phyloP scores from a whole-genome alignment of 2,888 invertebrate genomes.

The Euzetes globulus region DNA sequence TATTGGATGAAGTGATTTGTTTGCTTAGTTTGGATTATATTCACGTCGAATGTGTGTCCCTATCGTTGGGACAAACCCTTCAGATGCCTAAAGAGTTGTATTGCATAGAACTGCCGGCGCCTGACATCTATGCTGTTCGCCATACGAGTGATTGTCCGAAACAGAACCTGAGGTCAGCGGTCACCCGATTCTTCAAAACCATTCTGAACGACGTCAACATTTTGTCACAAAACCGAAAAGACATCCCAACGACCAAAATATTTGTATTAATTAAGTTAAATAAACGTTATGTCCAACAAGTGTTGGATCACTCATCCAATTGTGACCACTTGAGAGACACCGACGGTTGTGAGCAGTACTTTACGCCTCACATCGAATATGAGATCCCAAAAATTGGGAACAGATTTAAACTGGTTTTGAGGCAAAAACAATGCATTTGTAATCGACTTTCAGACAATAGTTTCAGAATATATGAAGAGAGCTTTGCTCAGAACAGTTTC shows the following conservation, averaged over 20 bases:
- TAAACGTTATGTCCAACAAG: neutral
- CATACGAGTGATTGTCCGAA: neutral
- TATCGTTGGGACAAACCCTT: slow-evolving; percentile 9
- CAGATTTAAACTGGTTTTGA: neutral
- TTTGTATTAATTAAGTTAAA: slow-evolving; percentile 4
- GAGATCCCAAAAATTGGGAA: slow-evolving; percentile 8
- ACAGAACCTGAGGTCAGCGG: neutral
- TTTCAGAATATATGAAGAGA: neutral
- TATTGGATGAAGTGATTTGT: slow-evolving; percentile 8
- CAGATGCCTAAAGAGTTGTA: slow-evolving; percentile 24
- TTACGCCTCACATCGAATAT: neutral
- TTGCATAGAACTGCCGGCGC: neutral
- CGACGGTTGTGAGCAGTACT: neutral
- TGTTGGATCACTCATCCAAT: neutral
- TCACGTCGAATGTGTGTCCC: neutral
- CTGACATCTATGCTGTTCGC: neutral
- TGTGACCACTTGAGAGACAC: neutral
- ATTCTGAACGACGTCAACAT: slow-evolving; percentile 4
- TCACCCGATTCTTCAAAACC: slow-evolving; percentile 16
- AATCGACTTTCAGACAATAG: neutral
- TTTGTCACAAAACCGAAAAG: slow-evolving; percentile 5
- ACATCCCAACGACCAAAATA: neutral
- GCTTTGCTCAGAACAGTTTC: neutral
- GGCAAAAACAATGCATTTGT: slow-evolving; percentile 15
- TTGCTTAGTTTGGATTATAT: neutral